Evolutionary conservation across 1,140 invertebrate species (phyloP).

Genomic region (Gonatopus flavifemur): DNA sequence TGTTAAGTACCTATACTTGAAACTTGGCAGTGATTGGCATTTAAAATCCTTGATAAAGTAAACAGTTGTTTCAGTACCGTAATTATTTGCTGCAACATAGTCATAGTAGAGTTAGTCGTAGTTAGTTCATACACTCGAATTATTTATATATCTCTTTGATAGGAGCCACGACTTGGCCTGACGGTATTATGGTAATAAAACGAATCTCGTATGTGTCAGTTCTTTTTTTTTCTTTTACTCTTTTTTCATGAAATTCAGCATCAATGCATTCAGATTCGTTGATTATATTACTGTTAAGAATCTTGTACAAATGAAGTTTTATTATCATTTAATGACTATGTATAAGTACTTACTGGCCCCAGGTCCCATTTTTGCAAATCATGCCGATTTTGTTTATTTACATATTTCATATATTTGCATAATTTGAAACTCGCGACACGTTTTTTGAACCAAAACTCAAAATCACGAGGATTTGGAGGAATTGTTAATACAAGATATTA

Average conservation of each 20-base stretch:
- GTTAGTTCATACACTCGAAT: no score
- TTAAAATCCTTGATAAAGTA: conserved; percentile 3
- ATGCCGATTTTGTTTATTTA: conserved; percentile 26
- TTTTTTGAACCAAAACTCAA: no score
- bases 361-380: conserved; percentile 26
- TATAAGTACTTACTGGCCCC: conserved; percentile 35
- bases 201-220: no score
- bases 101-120: no score
- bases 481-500: no score
- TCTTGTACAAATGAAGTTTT: neutral
- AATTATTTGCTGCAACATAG: no score
- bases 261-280: neutral
- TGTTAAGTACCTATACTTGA: neutral
- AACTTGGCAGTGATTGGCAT: conserved; percentile 13
- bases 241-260: neutral
- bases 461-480: no score
- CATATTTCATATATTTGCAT: no score
- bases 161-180: no score
- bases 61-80: neutral
- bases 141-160: no score
- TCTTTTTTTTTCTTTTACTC: conserved; percentile 3
- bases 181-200: no score
- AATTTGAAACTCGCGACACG: no score
- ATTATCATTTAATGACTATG: conserved; percentile 18
- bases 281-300: neutral